A percentile compares a stretch with the other conserved stretches of the same genome.
Conservation (phyloP, 2,888 invertebrate genomes). For the Folsomia candida region DNA sequence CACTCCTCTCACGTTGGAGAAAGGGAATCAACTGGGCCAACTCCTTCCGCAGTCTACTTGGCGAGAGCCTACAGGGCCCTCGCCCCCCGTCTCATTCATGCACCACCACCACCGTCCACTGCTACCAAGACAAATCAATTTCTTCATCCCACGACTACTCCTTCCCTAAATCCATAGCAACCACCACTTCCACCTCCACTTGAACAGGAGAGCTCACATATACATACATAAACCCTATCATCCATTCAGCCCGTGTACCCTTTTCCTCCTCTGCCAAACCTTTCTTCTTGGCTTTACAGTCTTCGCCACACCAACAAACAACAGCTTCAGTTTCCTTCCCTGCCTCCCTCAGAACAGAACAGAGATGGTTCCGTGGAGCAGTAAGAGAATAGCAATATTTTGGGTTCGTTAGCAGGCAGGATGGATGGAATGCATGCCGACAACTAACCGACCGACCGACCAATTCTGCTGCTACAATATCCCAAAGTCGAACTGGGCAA, state of each 20-base stretch:
- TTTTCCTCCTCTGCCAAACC: no score
- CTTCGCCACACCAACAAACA: background rate
- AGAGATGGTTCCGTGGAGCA: no score
- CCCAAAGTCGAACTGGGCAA: no score
- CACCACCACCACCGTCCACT: background rate
- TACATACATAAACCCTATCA: background rate
- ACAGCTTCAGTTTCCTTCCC: background rate
- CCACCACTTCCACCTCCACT: slow-evolving; percentile 3
- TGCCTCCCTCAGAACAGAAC: background rate
- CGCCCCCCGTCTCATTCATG: background rate
- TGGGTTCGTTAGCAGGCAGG: no score
- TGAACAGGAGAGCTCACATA: background rate
- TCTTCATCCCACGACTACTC: slow-evolving; percentile 19
- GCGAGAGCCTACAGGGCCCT: background rate
- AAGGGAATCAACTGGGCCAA: slow-evolving; percentile 8
- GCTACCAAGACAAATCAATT: slow-evolving; percentile 20
- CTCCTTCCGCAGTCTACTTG: slow-evolving; percentile 10
- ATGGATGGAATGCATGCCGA: no score
- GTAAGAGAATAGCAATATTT: no score
- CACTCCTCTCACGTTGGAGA: no score
- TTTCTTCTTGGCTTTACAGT: background rate
- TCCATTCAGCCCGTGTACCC: background rate
- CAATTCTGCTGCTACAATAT: no score
- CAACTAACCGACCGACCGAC: no score
- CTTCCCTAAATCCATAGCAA: slow-evolving; percentile 18